These are phyloP conservation scores for Bubo scandiacus DNA, from an alignment of 2,113 vertebrate genomes.

Conservation along the genomic window DNA sequence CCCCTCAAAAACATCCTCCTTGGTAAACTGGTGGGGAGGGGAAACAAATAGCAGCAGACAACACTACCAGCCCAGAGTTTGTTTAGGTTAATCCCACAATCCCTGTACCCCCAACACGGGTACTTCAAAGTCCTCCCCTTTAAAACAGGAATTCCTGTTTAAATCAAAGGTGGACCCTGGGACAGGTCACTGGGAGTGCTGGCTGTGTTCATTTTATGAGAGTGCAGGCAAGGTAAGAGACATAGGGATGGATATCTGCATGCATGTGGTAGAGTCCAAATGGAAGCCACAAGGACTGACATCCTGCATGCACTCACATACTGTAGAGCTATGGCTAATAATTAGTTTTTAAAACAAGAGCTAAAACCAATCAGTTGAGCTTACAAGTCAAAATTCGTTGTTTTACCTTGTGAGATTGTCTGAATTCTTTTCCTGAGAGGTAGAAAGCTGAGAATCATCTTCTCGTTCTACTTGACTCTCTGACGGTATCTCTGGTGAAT, in stretches of 20 bases:
- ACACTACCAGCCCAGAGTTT: not conserved
- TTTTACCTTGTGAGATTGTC: constrained; percentile 33
- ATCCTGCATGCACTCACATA: not conserved
- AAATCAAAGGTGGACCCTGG: not conserved
- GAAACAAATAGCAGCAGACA: not conserved
- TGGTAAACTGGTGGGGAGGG: not conserved
- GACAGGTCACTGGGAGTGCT: not conserved
- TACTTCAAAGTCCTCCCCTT: not conserved
- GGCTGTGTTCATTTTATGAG: not conserved
- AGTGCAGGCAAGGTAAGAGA: not conserved
- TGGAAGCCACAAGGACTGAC: not conserved
- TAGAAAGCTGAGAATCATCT: not conserved
- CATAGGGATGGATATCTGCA: not conserved
- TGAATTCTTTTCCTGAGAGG: not conserved
- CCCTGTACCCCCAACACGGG: fast-evolving
- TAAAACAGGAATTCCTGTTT: not conserved
- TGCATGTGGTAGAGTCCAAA: not conserved
- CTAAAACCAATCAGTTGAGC: not conserved
- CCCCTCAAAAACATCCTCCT: not conserved
- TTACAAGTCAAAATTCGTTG: not conserved
- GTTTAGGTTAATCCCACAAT: not conserved
- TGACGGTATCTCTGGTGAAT: not conserved
- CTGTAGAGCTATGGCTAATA: not conserved
- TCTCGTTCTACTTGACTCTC: not conserved
- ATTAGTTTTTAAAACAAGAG: not conserved